A percentile compares a stretch with the other conserved stretches of the same genome.
phyloP scores from a whole-genome alignment of 2,113 vertebrate genomes.

The Cyanistes caeruleus region DNA sequence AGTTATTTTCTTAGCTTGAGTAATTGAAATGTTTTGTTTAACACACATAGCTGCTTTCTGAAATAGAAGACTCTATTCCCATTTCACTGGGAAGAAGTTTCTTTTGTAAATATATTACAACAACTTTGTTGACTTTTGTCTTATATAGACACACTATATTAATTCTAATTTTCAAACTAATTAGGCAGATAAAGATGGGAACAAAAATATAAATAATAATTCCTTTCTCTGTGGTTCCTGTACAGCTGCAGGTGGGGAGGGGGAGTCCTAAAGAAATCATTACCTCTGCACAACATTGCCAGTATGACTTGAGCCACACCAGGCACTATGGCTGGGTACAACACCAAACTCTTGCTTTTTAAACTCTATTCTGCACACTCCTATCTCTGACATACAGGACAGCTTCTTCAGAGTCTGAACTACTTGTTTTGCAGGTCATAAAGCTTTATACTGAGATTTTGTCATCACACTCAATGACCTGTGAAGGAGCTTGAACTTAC shows the following conservation, averaged over 20 bases:
- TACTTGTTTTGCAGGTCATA: slow-evolving; percentile 24
- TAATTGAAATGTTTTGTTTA: neutral
- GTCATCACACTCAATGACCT: slow-evolving; percentile 15
- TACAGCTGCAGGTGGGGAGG: neutral
- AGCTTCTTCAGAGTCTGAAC: neutral
- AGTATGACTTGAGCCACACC: neutral
- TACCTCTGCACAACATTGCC: neutral
- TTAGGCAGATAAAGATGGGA: neutral
- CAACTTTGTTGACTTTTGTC: neutral
- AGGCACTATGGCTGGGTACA: neutral
- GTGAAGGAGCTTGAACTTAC: slow-evolving; percentile 7
- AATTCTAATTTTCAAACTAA: neutral
- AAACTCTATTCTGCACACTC: neutral
- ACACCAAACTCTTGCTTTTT: neutral
- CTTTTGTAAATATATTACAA: neutral
- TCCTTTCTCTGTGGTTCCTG: neutral
- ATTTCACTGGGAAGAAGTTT: neutral
- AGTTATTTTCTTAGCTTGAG: neutral
- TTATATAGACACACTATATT: neutral
- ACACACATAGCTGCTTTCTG: neutral
- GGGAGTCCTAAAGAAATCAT: neutral
- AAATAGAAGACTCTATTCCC: neutral
- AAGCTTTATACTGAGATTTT: slow-evolving; percentile 3
- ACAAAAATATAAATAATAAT: neutral
- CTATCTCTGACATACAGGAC: neutral